Evolutionary conservation across 2,888 invertebrate species (phyloP).

Genomic region (Leptarthrus brevirostris): DNA sequence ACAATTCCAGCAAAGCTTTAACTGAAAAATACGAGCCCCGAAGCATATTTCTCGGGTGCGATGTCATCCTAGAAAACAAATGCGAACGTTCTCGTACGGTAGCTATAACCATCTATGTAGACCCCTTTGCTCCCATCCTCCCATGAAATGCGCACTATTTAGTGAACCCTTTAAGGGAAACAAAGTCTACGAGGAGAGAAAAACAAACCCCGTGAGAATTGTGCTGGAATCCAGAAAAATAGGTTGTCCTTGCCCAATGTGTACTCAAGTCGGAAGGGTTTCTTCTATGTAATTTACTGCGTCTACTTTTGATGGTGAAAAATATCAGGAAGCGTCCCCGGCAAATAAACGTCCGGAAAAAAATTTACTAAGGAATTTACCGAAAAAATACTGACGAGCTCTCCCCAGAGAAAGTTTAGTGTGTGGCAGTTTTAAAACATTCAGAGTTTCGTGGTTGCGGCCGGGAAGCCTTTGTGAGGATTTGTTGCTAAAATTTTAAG

Average conservation of each 20-base stretch:
- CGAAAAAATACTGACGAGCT: constrained; percentile 6
- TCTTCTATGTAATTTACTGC: constrained; percentile 31
- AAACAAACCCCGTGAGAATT: constrained; percentile 6
- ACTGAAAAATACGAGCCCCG: constrained; percentile 27
- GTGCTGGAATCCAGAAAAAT: background rate
- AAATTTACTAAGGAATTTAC: constrained; percentile 16
- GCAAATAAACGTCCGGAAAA: background rate
- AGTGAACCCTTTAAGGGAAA: background rate
- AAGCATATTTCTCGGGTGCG: constrained; percentile 24
- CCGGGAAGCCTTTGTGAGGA: constrained; percentile 14
- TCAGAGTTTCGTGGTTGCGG: background rate
- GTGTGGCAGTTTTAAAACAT: constrained; percentile 8
- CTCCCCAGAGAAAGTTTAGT: constrained; percentile 5
- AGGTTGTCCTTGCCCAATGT: background rate
- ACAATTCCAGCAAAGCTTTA: constrained; percentile 18
- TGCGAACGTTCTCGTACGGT: background rate
- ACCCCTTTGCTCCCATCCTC: background rate
- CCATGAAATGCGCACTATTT: background rate
- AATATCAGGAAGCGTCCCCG: background rate
- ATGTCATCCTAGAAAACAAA: constrained; percentile 34
- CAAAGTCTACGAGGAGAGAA: constrained; percentile 11
- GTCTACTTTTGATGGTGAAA: background rate
- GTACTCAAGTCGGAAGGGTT: constrained; percentile 15
- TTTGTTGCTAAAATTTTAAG: constrained; percentile 25
- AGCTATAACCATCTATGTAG: too few species aligned